phyloP scores from a whole-genome alignment of 37 sponge, comb jelly and placozoan species.

The Aphrocallistes beatrix region DNA sequence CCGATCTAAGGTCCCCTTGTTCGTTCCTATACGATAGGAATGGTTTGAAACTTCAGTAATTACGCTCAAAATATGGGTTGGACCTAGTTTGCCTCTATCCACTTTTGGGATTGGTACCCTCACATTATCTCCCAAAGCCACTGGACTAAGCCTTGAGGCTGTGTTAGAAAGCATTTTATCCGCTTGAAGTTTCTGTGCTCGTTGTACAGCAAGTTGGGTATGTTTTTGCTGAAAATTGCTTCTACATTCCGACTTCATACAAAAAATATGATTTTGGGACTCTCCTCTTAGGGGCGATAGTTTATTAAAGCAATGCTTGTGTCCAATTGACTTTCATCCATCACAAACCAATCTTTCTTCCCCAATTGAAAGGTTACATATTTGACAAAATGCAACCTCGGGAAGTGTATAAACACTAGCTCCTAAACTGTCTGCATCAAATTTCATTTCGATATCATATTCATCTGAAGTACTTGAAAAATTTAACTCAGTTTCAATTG shows the following conservation, averaged over 20 bases:
- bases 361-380: background rate
- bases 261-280: background rate
- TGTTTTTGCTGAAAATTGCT: background rate
- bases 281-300: background rate
- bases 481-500: background rate
- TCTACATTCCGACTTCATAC: background rate
- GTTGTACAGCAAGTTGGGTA: background rate
- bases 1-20: conserved; percentile 2
- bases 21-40: background rate
- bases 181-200: background rate
- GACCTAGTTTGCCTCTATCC: conserved; percentile 16
- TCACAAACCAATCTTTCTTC: background rate
- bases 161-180: background rate
- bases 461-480: no score
- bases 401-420: background rate
- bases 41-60: conserved; percentile 2
- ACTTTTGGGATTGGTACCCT: conserved; percentile 17
- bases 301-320: background rate
- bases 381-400: background rate
- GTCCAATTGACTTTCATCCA: background rate
- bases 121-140: background rate
- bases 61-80: background rate
- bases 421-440: background rate
- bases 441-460: background rate
- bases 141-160: background rate